A percentile compares a stretch with the other conserved stretches of the same genome.
These are phyloP conservation scores for Carapus acus DNA, from an alignment of 2,797 vertebrate genomes.

Conservation along the genomic window DNA sequence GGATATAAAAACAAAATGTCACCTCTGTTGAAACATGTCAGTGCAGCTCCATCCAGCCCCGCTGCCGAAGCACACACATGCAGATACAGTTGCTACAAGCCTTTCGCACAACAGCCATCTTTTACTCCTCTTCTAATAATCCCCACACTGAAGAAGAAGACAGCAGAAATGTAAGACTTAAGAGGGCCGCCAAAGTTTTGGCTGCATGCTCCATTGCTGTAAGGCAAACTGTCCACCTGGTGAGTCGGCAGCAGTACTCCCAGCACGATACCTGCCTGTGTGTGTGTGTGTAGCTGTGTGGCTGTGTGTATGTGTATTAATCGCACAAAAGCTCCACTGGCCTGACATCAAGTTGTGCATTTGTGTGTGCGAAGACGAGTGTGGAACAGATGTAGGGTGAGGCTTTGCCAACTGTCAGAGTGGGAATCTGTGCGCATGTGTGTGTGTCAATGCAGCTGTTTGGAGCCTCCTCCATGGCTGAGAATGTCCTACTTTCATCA, in stretches of 20 bases:
- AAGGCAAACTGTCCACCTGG: conserved; percentile 37
- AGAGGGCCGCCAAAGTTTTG: conserved; percentile 9
- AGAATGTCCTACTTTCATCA: conserved; percentile 34
- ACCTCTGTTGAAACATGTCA: no score
- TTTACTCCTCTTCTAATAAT: conserved; percentile 11
- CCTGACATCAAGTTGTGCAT: conserved; percentile 41
- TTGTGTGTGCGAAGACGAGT: conserved; percentile 26
- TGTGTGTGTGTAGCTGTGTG: conserved; percentile 1
- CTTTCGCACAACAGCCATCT: conserved; percentile 9
- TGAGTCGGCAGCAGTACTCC: conserved; percentile 11
- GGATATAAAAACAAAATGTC: no score
- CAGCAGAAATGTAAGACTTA: conserved; percentile 12
- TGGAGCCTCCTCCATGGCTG: conserved; percentile 32
- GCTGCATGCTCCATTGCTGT: conserved; percentile 19
- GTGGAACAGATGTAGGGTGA: conserved; percentile 42
- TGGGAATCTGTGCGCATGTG: neutral
- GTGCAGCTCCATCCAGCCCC: no score
- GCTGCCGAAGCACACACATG: conserved; percentile 2
- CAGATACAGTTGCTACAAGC: conserved; percentile 19
- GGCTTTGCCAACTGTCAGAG: conserved; percentile 7
- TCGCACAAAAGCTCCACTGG: conserved; percentile 47
- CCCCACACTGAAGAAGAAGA: conserved; percentile 18
- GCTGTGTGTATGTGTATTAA: conserved; percentile 33
- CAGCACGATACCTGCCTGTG: conserved; percentile 1
- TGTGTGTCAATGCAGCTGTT: conserved; percentile 12